A percentile compares a stretch with the other conserved stretches of the same genome.
These are phyloP conservation scores for Pantherophis alleghaniensis DNA, from an alignment of 2,797 vertebrate genomes.

Conservation along the genomic window DNA sequence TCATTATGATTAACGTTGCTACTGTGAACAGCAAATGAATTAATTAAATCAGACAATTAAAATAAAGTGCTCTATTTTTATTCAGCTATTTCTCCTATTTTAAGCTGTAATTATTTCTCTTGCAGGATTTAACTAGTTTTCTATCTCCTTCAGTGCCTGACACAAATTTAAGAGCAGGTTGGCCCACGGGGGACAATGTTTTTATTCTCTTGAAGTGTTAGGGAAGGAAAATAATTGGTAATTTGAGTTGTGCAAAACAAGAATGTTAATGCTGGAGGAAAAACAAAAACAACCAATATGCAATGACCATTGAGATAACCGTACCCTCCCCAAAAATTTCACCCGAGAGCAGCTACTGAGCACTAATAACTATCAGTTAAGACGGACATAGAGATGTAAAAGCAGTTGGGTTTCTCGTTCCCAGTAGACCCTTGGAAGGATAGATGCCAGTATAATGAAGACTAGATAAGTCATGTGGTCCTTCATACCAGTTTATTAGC, in stretches of 20 bases:
- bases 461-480: not conserved
- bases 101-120: conserved; percentile 31
- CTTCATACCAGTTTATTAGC: not conserved
- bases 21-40: conserved; percentile 35
- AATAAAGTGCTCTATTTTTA: conserved; percentile 42
- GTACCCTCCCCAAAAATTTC: not conserved
- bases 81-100: conserved; percentile 30
- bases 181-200: not conserved
- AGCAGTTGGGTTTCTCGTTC: not conserved
- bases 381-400: not conserved
- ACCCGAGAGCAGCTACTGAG: not conserved
- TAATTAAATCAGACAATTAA: conserved; percentile 35
- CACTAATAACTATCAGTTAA: not conserved
- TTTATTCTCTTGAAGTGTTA: not conserved
- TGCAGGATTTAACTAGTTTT: conserved; percentile 13
- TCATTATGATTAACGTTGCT: conserved; percentile 44
- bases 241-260: not conserved
- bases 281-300: not conserved
- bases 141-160: not conserved
- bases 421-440: not conserved
- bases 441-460: not conserved
- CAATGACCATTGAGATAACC: not conserved
- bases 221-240: not conserved
- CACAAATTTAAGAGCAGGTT: not conserved
- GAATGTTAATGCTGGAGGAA: not conserved